These are phyloP conservation scores for Drosophila sordidapex DNA, from an alignment of 2,888 invertebrate genomes.

Conservation along the genomic window DNA sequence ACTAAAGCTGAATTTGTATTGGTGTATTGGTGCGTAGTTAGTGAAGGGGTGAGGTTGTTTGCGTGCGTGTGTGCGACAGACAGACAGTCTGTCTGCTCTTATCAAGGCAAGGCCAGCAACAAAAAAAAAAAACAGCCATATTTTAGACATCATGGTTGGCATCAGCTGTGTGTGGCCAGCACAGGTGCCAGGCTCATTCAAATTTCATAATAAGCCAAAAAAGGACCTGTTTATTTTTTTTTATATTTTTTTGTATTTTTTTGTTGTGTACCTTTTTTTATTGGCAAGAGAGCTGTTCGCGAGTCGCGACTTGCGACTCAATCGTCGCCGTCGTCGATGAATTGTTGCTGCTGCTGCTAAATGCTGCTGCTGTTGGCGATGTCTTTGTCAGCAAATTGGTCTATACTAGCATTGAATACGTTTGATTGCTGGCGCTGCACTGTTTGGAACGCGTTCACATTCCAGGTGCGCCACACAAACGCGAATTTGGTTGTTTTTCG, in stretches of 20 bases:
- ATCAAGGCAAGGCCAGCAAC: constrained; percentile 66
- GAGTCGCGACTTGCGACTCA: constrained; percentile 45
- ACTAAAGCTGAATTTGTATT: constrained; percentile 14
- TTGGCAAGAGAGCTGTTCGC: constrained; percentile 30
- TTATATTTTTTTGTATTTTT: constrained; percentile 2
- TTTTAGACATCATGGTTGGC: constrained; percentile 11
- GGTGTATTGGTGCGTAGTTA: constrained; percentile 46
- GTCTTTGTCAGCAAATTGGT: constrained; percentile 49
- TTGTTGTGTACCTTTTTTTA: constrained; percentile 66
- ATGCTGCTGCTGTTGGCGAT: constrained; percentile 27
- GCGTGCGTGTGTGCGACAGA: constrained; percentile 40
- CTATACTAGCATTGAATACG: constrained; percentile 12
- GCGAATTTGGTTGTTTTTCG: constrained; percentile 40
- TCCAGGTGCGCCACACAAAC: constrained; percentile 42
- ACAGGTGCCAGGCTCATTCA: constrained; percentile 3
- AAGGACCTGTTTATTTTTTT: constrained; percentile 18
- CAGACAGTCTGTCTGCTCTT: constrained; percentile 73
- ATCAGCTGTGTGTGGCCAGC: constrained; percentile 44
- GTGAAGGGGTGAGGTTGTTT: constrained; percentile 7
- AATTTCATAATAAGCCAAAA: constrained; percentile 18
- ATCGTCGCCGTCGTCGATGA: constrained; percentile 26
- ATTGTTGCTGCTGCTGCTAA: constrained; percentile 39
- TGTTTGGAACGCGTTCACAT: constrained; percentile 48
- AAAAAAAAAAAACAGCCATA: constrained; percentile 36
- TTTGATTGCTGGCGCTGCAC: constrained; percentile 40